Evolutionary conservation across 2,797 vertebrate genomes (phyloP).

Genomic region (Trematomus bernacchii): DNA sequence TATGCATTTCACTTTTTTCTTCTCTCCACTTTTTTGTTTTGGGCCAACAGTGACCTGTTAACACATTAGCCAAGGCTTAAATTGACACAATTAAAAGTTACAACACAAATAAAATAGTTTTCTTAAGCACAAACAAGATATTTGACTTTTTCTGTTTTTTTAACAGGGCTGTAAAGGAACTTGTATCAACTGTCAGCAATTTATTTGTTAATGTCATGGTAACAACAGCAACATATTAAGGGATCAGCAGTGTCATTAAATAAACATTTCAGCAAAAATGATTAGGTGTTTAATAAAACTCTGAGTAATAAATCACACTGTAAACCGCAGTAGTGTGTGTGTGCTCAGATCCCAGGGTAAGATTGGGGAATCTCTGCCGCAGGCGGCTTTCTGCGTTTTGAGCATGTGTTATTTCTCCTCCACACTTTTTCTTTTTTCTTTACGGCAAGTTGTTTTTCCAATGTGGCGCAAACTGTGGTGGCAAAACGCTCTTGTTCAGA

Average conservation of each 20-base stretch:
- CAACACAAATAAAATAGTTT: conserved; percentile 34
- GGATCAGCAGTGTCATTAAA: conserved; percentile 20
- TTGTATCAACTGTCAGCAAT: not conserved
- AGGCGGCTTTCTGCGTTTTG: conserved; percentile 28
- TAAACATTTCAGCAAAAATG: conserved; percentile 35
- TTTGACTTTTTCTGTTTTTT: conserved; percentile 5
- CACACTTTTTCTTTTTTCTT: conserved; percentile 9
- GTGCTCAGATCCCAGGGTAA: conserved; percentile 21
- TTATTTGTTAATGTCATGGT: conserved; percentile 50
- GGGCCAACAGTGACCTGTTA: conserved; percentile 51
- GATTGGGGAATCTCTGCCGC: conserved; percentile 28
- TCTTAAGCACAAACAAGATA: not conserved
- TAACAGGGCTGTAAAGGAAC: conserved; percentile 19
- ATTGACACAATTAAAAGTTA: conserved; percentile 32
- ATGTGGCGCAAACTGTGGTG: conserved; percentile 39
- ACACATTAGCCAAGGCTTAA: conserved; percentile 45
- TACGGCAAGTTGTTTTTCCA: conserved; percentile 54
- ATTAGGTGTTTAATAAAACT: conserved; percentile 51
- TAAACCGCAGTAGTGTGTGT: conserved; percentile 14
- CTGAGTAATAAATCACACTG: conserved; percentile 28
- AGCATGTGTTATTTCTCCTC: conserved; percentile 48
- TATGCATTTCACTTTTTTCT: conserved; percentile 46
- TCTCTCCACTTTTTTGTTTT: conserved; percentile 11
- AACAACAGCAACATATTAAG: conserved; percentile 49
- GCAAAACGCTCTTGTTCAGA: conserved; percentile 75